Evolutionary conservation across 1,140 invertebrate species (phyloP).

Genomic region (Ips typographus): DNA sequence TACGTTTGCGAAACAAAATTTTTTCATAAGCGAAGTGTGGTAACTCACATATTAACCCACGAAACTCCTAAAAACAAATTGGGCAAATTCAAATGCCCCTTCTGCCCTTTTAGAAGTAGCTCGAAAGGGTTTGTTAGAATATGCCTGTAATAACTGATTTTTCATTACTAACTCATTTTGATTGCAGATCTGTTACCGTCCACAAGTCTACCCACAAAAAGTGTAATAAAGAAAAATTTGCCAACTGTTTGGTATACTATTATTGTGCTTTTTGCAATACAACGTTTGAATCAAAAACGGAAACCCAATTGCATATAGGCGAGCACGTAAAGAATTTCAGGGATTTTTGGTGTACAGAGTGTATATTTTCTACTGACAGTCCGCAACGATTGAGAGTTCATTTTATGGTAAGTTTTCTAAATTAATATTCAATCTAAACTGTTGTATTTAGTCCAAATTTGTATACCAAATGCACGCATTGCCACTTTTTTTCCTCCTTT

Average conservation of each 20-base stretch:
- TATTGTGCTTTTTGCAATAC: constrained; percentile 3
- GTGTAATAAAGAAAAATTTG: no score
- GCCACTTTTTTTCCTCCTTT: no score
- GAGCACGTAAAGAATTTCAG: constrained; percentile 15
- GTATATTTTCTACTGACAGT: not conserved
- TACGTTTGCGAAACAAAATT: constrained; percentile 9
- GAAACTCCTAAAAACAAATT: constrained; percentile 17
- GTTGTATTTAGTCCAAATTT: no score
- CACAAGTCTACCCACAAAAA: no score
- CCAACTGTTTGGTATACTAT: no score
- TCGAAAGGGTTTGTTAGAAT: constrained; percentile 13
- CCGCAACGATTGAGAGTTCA: constrained; percentile 6
- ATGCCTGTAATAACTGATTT: no score
- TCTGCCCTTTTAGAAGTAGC: constrained; percentile 11
- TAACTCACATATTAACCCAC: constrained; percentile 1
- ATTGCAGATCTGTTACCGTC: no score
- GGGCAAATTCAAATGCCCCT: constrained; percentile 1
- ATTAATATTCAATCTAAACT: no score
- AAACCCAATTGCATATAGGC: constrained; percentile 8
- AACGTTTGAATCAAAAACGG: not conserved
- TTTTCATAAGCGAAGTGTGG: not conserved
- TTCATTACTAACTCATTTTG: not conserved
- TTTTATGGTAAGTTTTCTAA: constrained; percentile 6
- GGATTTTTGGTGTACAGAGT: constrained; percentile 7
- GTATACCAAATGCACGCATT: no score